Evolutionary conservation across 2,797 vertebrate species (phyloP).

Genomic region (Pteropus rufus): DNA sequence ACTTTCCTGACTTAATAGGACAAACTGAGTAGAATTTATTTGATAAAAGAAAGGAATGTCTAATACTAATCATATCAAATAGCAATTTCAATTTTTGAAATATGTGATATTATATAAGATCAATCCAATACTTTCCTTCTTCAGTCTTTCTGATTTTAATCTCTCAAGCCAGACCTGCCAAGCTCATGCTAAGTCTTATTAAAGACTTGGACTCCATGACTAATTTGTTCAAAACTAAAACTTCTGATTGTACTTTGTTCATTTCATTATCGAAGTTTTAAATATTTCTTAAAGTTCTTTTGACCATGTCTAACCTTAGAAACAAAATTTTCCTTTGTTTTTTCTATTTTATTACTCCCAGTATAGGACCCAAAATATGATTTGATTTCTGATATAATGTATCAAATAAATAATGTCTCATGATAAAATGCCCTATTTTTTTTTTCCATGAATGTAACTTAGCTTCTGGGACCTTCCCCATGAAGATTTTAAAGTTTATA

Average conservation of each 20-base stretch:
- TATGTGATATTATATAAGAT: not conserved
- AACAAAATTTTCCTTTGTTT: not conserved
- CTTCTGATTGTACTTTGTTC: not conserved
- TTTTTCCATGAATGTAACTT: not conserved
- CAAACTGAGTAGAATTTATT: constrained; percentile 40
- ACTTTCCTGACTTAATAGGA: constrained; percentile 27
- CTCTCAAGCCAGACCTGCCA: constrained; percentile 13
- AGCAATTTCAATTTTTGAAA: constrained; percentile 54
- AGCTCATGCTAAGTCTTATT: not conserved
- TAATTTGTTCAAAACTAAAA: not conserved
- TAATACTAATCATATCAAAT: constrained; percentile 58
- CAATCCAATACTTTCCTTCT: not conserved
- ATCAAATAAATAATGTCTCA: not conserved
- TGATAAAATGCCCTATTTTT: not conserved
- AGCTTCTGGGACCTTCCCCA: not conserved
- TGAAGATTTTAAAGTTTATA: not conserved
- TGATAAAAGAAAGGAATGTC: constrained; percentile 40
- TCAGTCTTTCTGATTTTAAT: not conserved
- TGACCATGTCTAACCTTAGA: not conserved
- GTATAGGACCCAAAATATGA: not conserved
- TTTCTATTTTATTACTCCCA: not conserved
- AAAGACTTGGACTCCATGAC: not conserved
- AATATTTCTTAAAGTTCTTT: not conserved
- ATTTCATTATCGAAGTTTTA: not conserved
- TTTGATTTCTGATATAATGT: not conserved